Evolutionary conservation across 2,113 vertebrate species (phyloP).

Genomic region (Entelurus aequoreus): DNA sequence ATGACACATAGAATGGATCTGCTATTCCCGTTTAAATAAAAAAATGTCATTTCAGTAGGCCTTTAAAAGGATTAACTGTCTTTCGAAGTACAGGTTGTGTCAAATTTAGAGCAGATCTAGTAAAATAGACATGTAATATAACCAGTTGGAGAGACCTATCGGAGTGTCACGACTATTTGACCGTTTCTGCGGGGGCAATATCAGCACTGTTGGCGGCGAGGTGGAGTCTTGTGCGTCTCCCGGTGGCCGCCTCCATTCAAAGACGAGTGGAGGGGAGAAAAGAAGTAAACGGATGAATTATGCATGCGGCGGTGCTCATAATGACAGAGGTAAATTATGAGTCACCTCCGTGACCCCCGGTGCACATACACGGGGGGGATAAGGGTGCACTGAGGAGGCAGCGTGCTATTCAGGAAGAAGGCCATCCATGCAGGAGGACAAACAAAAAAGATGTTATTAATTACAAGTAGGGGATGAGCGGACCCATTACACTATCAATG

Average conservation of each 20-base stretch:
- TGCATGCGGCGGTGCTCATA: slow-evolving; percentile 53
- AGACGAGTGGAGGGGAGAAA: slow-evolving; percentile 38
- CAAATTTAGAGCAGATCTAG: too few relatives aligned
- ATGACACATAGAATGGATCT: too few relatives aligned
- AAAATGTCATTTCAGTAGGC: too few relatives aligned
- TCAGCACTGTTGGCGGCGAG: neutral
- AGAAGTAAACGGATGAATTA: slow-evolving; percentile 55
- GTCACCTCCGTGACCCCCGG: slow-evolving; percentile 41
- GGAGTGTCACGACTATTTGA: too few relatives aligned
- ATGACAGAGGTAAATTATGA: slow-evolving; percentile 51
- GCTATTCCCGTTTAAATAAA: too few relatives aligned
- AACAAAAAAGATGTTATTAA: neutral
- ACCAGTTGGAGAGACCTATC: too few relatives aligned
- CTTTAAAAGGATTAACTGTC: too few relatives aligned
- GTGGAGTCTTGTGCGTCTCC: neutral
- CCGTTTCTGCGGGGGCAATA: too few relatives aligned
- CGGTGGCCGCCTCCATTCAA: slow-evolving; percentile 22
- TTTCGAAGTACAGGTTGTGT: too few relatives aligned
- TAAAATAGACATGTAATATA: too few relatives aligned
- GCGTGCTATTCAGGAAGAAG: slow-evolving; percentile 26
- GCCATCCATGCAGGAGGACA: slow-evolving; percentile 22
- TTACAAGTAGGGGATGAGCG: too few relatives aligned
- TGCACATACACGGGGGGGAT: slow-evolving; percentile 20
- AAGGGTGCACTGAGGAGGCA: slow-evolving; percentile 19
- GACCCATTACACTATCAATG: too few relatives aligned